Conservation (phyloP, 2,113 vertebrate species). For the Nothobranchius kuhntae region DNA sequence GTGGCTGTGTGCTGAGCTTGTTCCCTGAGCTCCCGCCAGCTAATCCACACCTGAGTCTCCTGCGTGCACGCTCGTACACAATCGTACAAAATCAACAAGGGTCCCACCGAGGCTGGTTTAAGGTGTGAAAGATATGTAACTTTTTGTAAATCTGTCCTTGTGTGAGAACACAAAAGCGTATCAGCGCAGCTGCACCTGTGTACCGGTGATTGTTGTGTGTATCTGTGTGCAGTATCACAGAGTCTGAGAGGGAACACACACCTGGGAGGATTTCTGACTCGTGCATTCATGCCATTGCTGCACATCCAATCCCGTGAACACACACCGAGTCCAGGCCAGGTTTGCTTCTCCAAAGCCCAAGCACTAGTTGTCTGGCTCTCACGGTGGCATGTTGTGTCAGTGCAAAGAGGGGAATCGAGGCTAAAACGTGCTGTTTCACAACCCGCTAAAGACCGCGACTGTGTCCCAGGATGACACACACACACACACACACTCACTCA, state of each 20-base stretch:
- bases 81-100: conserved; percentile 17
- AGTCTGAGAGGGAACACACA: conserved; percentile 50
- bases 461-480: conserved; percentile 39
- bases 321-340: conserved; percentile 13
- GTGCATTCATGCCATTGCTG: conserved; percentile 33
- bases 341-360: conserved; percentile 41
- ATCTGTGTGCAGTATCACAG: conserved; percentile 52
- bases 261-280: conserved; percentile 55
- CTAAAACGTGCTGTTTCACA: conserved; percentile 54
- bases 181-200: conserved; percentile 68
- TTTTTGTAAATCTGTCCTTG: conserved; percentile 39
- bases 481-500: conserved; percentile 38
- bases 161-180: conserved; percentile 61
- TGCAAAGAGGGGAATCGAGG: conserved; percentile 21
- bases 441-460: conserved; percentile 33
- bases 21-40: conserved; percentile 59
- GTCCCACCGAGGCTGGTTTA: conserved; percentile 37
- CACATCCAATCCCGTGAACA: conserved; percentile 32
- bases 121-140: conserved; percentile 57
- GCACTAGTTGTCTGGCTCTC: conserved; percentile 48
- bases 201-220: conserved; percentile 33
- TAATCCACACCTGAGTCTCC: conserved; percentile 74
- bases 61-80: conserved; percentile 20
- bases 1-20: conserved; percentile 53
- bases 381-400: conserved; percentile 44